Evolutionary conservation across 2,113 vertebrate species (phyloP).

Genomic region (Passer montanus): DNA sequence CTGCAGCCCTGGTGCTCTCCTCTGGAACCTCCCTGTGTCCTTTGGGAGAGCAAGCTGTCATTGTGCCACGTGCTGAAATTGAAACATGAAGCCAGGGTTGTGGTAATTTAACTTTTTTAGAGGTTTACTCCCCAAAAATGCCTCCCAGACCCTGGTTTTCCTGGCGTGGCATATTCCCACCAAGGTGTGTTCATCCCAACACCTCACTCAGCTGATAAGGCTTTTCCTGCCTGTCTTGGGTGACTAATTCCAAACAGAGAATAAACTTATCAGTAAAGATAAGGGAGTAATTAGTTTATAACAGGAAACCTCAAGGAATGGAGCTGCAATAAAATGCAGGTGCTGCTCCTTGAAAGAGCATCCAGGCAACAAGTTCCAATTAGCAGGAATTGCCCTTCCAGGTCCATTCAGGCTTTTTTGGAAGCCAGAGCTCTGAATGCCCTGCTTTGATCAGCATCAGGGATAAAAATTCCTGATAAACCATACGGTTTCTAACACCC

Average conservation of each 20-base stretch:
- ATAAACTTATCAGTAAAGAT: background rate
- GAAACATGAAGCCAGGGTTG: background rate
- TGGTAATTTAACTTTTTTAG: background rate
- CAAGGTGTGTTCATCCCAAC: background rate
- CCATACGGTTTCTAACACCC: rapidly evolving
- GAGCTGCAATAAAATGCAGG: background rate
- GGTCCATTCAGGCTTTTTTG: background rate
- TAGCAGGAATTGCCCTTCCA: background rate
- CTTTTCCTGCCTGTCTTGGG: background rate
- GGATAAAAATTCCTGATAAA: background rate
- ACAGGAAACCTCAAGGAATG: background rate
- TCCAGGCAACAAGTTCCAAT: rapidly evolving
- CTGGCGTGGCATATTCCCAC: background rate
- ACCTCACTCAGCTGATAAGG: background rate
- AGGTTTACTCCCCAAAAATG: background rate
- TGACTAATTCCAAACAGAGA: background rate
- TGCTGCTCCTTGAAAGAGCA: background rate
- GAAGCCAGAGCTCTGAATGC: background rate
- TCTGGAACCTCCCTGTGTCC: background rate
- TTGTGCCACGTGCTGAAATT: background rate
- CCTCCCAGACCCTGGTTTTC: background rate
- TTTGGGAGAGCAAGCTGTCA: rapidly evolving
- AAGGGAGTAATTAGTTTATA: background rate
- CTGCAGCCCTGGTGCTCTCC: background rate
- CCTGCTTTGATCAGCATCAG: background rate